Base-by-base conservation (phyloP, 2,113 vertebrate species). In the Larimichthys polyactis region DNA sequence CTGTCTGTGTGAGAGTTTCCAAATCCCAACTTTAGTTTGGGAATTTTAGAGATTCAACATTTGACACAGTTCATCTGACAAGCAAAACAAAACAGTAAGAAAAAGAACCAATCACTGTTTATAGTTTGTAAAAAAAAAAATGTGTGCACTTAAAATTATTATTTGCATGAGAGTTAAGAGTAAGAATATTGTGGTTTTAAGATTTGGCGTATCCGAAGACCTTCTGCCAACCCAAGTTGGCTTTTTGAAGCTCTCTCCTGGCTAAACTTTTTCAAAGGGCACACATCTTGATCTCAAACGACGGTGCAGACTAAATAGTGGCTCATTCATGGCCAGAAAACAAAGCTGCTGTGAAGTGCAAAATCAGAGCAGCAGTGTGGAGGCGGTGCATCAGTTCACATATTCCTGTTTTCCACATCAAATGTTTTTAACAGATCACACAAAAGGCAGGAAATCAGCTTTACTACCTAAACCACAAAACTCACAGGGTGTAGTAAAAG, bases 391-490 rank as follows among this genome's bases (percentile, higher is more conserved):
- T 54, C 74, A 17, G 2, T 5, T 65, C 71, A 51, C 54, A 54
- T 36, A 55, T 43, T 67, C 65, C 74, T 81, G 54, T 83, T 90
- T 86, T 86, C 81, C 79, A 83, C 77, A 89, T 83, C 82, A 89
- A 87, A 79, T 78, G 79, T 48, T 71, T 82, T 76, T 48, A 44
- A 46, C 40, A 81, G 51, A 44, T 54, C 68, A 76, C 75, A 84
- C 75, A 84, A 76, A 87, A 87, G 79, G 68, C 82, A 90, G 89
- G 85, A 89, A 86, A 83, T 58, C 67, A 71, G 40, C 71, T 80
- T 86, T 66, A 79, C 65, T 3, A 82, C 85, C 72, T 1, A 4
- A 75, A 58, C 77, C 69, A 78, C 71, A 65, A 20, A 58, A 32
- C n/a, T 16, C 20, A 22, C 3, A 65, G 14, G 74, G 60, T 71